Evolutionary conservation across 2,113 vertebrate genomes (phyloP), one percentile per base, ranked within the genome.

Genomic region (Paramisgurnus dabryanus): DNA sequence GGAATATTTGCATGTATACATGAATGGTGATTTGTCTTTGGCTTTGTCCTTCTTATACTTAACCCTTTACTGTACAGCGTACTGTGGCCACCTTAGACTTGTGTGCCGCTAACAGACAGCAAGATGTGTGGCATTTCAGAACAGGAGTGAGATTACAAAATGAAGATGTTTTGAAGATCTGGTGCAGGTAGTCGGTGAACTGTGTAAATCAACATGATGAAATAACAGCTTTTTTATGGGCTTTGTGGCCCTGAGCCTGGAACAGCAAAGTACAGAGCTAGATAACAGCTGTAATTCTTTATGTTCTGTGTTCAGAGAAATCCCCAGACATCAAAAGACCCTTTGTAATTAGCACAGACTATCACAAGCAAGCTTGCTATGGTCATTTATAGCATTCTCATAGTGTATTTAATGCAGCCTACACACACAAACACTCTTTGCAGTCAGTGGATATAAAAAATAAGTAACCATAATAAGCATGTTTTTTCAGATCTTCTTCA

Each of bases 281-380:
- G 34, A 71, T 57, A 34, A 57, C 50, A 40, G 34, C 15, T 34
- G 15, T 71, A 57, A 71, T 71, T 71, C n/a, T 40, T 71, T 50
- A 41, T 71, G 50, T 9, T 34, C 34, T 57, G 34, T 9, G 3
- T 71, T 71, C 15, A 71, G 50, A 50, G 49, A 34, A 34, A 34
- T 50, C 49, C 49, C 69, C 17, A 71, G 15, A 15, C 34, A 55
- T 49, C 40, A 34, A 13, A 55, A 71, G 40, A 34, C 50, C 34
- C 7, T 34, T 71, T 71, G 55, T 11, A 57, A 40, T 71, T 71
- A 40, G 69, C 34, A 55, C 49, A 57, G 27, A 18, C 27, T 34
- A 34, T 34, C 27, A 39, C n/a, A 71, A 66, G 41, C 8, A 39
- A 49, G 53, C 5, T 40, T 55, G 9, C 17, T 55, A 55, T 41